Percentiles rank a stretch among this genome's conserved stretches.
phyloP scores from a whole-genome alignment of 64 coral and sea anemone genomes.

The Hydrozoanthus tunicans region DNA sequence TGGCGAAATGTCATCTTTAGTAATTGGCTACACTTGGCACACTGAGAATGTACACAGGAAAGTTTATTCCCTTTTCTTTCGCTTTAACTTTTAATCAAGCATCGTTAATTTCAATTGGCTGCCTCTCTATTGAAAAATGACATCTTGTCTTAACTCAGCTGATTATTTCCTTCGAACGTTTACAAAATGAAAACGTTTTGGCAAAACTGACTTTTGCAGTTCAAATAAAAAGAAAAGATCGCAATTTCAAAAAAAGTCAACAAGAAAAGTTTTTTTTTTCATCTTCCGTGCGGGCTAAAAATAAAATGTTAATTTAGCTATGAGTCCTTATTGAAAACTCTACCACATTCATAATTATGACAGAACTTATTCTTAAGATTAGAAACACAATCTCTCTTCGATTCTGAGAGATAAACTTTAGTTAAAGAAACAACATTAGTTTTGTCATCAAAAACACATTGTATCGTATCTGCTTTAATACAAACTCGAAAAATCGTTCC shows the following conservation, averaged over 20 bases:
- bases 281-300: neutral
- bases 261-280: neutral
- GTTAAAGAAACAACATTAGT: no score
- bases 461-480: no score
- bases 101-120: neutral
- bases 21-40: conserved; percentile 19
- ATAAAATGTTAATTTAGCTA: neutral
- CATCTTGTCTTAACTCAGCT: neutral
- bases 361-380: no score
- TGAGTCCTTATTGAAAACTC: no score
- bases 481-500: no score
- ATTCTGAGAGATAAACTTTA: no score
- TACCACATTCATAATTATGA: no score
- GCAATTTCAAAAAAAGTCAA: no score
- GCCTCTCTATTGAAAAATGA: neutral
- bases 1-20: conserved; percentile 4
- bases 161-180: neutral
- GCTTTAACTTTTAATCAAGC: conserved; percentile 18
- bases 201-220: neutral
- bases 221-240: neutral
- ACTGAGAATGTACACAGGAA: neutral
- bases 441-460: no score
- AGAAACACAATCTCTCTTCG: no score
- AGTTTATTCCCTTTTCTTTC: neutral
- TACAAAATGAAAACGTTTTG: neutral